Conservation (phyloP, 2,888 invertebrate genomes). For the Nemurella pictetii region DNA sequence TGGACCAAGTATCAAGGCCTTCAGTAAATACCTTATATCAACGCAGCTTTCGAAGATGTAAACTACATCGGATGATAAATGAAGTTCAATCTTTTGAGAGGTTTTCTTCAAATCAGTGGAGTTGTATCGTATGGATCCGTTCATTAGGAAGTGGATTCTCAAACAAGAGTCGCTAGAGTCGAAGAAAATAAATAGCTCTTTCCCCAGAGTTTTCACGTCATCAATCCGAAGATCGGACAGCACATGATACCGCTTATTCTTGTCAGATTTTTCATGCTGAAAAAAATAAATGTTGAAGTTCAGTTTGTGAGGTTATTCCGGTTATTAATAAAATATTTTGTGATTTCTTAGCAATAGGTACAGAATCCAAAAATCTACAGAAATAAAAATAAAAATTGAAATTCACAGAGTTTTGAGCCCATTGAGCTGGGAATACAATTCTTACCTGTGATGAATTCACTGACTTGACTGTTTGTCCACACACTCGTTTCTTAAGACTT, state of each 20-base stretch:
- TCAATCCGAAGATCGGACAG: not conserved
- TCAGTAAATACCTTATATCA: not conserved
- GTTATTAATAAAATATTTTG: too few relatives aligned
- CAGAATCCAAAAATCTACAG: too few relatives aligned
- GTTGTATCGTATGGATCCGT: conserved; percentile 1
- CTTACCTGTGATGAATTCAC: not conserved
- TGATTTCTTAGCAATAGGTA: too few relatives aligned
- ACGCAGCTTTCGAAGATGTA: conserved; percentile 7
- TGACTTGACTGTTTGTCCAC: not conserved
- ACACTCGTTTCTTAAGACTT: not conserved
- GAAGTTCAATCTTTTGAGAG: not conserved
- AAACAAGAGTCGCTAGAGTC: not conserved
- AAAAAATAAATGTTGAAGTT: too few relatives aligned
- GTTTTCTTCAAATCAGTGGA: not conserved
- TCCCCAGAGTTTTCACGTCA: not conserved
- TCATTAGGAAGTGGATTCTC: conserved; percentile 5
- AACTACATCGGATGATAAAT: not conserved
- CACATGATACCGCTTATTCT: not conserved
- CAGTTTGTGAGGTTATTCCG: too few relatives aligned
- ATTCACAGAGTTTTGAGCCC: too few relatives aligned
- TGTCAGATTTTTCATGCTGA: not conserved
- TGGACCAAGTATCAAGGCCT: not conserved
- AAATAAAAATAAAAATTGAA: not conserved
- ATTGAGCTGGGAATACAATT: not conserved
- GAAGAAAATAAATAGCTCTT: not conserved